A percentile compares a stretch with the other conserved stretches of the same genome.
Conservation (phyloP, 2,797 vertebrate genomes). For the Coregonus suidteri region DNA sequence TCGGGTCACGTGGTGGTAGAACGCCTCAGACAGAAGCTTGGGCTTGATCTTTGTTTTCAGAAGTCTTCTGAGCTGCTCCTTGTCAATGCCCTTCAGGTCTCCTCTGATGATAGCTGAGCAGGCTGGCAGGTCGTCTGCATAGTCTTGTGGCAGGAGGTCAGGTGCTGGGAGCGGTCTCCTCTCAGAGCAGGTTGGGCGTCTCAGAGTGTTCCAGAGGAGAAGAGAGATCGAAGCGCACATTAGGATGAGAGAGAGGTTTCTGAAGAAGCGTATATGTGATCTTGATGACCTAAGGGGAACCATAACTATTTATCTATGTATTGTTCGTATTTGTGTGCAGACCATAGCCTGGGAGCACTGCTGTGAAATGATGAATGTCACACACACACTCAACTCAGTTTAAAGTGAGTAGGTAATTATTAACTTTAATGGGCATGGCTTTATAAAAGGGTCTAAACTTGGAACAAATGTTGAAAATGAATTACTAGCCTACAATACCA, state of each 20-base stretch:
- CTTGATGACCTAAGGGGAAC: no score
- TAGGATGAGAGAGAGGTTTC: slow-evolving; percentile 12
- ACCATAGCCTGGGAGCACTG: no score
- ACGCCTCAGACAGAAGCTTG: slow-evolving; percentile 53
- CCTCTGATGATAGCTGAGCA: slow-evolving; percentile 72
- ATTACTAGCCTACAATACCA: no score
- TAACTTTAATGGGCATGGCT: no score
- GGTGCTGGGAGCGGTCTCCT: background rate
- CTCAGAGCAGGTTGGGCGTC: background rate
- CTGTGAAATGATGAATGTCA: no score
- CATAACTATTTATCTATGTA: no score
- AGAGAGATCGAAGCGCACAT: slow-evolving; percentile 16
- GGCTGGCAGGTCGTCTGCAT: slow-evolving; percentile 59
- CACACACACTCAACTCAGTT: no score
- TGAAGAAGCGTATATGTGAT: background rate
- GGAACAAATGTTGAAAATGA: no score
- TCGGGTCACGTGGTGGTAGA: slow-evolving; percentile 75
- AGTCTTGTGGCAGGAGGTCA: slow-evolving; percentile 27
- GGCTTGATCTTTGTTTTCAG: slow-evolving; percentile 53
- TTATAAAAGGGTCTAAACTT: no score
- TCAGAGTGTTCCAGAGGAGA: slow-evolving; percentile 21
- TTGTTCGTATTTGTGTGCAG: no score
- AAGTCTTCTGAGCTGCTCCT: slow-evolving; percentile 52
- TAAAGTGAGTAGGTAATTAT: no score
- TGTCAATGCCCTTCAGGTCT: slow-evolving; percentile 45